A percentile compares a stretch with the other conserved stretches of the same genome.
phyloP scores from a whole-genome alignment of 2,888 invertebrate genomes.

The Troides oblongomaculatus region DNA sequence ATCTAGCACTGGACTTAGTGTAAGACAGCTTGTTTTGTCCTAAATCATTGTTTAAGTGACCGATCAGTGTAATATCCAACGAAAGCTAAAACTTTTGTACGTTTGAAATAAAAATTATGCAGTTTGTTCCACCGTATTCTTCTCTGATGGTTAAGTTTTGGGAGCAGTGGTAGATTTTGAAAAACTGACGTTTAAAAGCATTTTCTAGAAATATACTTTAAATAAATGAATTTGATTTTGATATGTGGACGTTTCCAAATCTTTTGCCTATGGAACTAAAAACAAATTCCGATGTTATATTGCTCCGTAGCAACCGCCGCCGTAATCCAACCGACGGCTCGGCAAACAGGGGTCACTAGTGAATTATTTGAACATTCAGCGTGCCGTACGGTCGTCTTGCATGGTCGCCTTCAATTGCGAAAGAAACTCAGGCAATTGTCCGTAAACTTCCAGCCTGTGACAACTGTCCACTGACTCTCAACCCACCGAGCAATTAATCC shows the following conservation, averaged over 20 bases:
- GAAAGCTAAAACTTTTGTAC: too few relatives aligned
- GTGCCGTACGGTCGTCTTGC: slow-evolving; percentile 29
- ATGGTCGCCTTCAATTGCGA: slow-evolving; percentile 36
- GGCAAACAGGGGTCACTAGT: not conserved
- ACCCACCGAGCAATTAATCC: slow-evolving; percentile 61
- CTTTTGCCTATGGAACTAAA: not conserved
- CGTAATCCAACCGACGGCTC: slow-evolving; percentile 2
- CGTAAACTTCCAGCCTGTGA: slow-evolving; percentile 35
- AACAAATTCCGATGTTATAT: not conserved
- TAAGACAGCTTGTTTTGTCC: too few relatives aligned
- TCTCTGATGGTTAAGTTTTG: too few relatives aligned
- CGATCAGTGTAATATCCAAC: too few relatives aligned
- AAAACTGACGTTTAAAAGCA: too few relatives aligned
- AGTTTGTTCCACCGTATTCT: too few relatives aligned
- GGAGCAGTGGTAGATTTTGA: too few relatives aligned
- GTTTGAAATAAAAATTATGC: too few relatives aligned
- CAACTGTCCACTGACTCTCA: slow-evolving; percentile 32
- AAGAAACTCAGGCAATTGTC: slow-evolving; percentile 37
- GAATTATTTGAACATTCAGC: slow-evolving; percentile 21
- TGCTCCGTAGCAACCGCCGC: not conserved
- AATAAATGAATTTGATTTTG: too few relatives aligned
- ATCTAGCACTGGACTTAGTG: too few relatives aligned
- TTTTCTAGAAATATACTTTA: too few relatives aligned
- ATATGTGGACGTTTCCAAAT: not conserved
- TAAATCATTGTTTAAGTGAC: too few relatives aligned